These are phyloP conservation scores for Plebejus anna DNA, from an alignment of 2,888 invertebrate genomes.

Conservation along the genomic window DNA sequence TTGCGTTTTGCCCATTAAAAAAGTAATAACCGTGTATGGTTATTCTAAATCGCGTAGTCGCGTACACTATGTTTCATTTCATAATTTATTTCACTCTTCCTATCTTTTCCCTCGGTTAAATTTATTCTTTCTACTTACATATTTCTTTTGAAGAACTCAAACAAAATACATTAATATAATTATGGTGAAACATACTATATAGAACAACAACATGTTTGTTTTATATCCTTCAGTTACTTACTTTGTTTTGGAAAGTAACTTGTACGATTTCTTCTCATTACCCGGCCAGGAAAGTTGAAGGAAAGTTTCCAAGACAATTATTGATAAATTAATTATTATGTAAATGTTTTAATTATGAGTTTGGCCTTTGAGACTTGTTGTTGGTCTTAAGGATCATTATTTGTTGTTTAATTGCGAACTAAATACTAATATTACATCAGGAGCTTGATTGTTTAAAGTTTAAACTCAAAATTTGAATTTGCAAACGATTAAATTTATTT, in stretches of 20 bases:
- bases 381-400: not conserved
- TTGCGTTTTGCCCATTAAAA: too few relatives aligned
- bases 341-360: conserved; percentile 17
- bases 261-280: conserved; percentile 5
- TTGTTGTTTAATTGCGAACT: not conserved
- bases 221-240: not conserved
- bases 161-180: not conserved
- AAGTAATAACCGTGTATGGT: too few relatives aligned
- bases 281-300: not conserved
- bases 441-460: not conserved
- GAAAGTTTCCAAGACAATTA: not conserved
- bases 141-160: not conserved
- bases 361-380: conserved; percentile 1
- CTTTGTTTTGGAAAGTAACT: not conserved
- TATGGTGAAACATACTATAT: not conserved
- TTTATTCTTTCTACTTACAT: too few relatives aligned
- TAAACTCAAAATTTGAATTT: not conserved
- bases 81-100: too few relatives aligned
- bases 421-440: not conserved
- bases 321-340: conserved; percentile 19
- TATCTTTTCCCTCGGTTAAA: too few relatives aligned
- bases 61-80: too few relatives aligned
- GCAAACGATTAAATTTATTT: not conserved
- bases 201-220: conserved; percentile 3
- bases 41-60: too few relatives aligned